These are phyloP conservation scores for Parotocinclus haroldoi DNA, from an alignment of 2,797 vertebrate species.

Conservation along the genomic window DNA sequence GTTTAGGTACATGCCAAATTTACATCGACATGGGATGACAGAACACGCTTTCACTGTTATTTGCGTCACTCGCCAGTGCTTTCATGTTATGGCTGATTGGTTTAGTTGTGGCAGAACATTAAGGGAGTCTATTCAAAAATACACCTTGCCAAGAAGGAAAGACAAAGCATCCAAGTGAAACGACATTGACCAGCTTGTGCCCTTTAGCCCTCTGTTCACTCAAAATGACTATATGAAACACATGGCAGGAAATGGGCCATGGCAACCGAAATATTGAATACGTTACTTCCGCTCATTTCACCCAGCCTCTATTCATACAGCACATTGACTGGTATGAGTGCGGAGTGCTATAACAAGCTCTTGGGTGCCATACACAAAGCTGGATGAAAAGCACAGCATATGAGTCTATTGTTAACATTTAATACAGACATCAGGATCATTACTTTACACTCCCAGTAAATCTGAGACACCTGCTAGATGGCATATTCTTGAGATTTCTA, in stretches of 20 bases:
- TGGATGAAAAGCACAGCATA: constrained; percentile 15
- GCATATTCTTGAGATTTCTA: neutral
- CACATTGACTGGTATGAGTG: constrained; percentile 10
- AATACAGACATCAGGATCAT: constrained; percentile 12
- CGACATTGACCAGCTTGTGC: constrained; percentile 3
- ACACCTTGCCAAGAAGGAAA: neutral
- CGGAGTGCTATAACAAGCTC: neutral
- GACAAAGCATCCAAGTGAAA: neutral
- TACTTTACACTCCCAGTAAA: constrained; percentile 4
- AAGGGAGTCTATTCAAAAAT: constrained; percentile 29
- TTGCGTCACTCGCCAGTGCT: too few species aligned
- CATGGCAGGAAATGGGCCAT: constrained; percentile 30
- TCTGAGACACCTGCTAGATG: neutral
- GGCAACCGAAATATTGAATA: constrained; percentile 42
- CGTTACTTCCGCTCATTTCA: constrained; percentile 20
- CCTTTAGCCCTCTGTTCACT: constrained; percentile 2
- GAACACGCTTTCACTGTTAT: too few species aligned
- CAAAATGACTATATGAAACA: constrained; percentile 11
- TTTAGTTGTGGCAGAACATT: constrained; percentile 10
- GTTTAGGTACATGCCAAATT: too few species aligned
- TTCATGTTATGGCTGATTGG: too few species aligned
- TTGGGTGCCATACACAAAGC: neutral
- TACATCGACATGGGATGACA: too few species aligned
- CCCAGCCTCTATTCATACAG: constrained; percentile 5
- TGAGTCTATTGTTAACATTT: constrained; percentile 1